Evolutionary conservation across 2,797 vertebrate species (phyloP).

Genomic region (Molothrus aeneus): DNA sequence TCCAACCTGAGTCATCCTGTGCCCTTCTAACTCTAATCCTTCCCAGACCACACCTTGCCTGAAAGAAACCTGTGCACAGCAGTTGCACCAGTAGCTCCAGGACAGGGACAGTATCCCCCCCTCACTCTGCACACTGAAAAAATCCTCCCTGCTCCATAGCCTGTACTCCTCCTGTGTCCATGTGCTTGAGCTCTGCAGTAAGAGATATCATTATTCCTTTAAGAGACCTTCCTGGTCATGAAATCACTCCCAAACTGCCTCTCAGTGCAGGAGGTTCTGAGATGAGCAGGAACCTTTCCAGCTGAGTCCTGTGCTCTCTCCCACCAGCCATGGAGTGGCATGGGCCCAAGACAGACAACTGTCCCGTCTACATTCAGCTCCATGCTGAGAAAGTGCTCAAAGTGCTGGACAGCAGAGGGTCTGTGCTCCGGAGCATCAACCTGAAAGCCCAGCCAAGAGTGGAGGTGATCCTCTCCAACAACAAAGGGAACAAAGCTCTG

Average conservation of each 20-base stretch:
- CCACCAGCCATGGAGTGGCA: constrained; percentile 89
- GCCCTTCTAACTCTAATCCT: neutral
- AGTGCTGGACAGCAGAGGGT: constrained; percentile 80
- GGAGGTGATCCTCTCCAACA: constrained; percentile 83
- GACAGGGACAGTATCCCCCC: neutral
- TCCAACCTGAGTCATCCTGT: neutral
- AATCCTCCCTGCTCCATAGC: neutral
- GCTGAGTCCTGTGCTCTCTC: neutral
- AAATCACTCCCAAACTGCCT: neutral
- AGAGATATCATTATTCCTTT: neutral
- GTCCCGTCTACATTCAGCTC: constrained; percentile 80
- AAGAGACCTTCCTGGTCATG: neutral
- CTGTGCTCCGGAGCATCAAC: constrained; percentile 79
- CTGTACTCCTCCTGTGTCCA: neutral
- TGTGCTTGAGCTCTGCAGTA: neutral
- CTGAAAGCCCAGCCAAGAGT: constrained; percentile 76
- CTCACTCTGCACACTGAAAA: neutral
- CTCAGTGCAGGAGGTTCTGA: neutral
- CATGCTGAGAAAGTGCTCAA: constrained; percentile 80
- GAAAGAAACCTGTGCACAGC: neutral
- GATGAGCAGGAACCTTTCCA: neutral
- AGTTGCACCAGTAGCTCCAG: neutral
- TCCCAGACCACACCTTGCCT: neutral
- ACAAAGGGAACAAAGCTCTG: constrained; percentile 78
- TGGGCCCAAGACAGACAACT: constrained; percentile 75